Evolutionary conservation across 2,797 vertebrate species (phyloP), one percentile per base, ranked within the genome.

Genomic region (Rhinella marina): DNA sequence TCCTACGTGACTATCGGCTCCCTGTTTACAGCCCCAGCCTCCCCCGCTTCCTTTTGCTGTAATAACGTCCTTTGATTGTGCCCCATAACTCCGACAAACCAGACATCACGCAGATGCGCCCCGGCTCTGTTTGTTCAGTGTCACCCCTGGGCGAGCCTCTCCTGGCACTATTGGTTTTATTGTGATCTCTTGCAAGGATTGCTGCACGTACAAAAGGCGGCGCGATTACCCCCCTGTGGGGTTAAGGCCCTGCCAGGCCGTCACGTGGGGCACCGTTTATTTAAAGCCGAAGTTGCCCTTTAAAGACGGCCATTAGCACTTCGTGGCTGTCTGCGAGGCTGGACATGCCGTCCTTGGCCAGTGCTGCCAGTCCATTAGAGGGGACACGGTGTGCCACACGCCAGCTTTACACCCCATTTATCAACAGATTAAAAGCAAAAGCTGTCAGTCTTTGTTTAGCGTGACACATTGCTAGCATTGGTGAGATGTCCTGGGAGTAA

Each of bases 361-460:
- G 25, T 41, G 9, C 27, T 82, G 59, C 52, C 77, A 62, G 68
- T 87, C 50, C 56, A 81, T 87, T 75, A 82, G 54, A 68, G 21
- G 70, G 57, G 48, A 87, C 86, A 59, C n/a, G 1, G 72, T 23
- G 80, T 82, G 86, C 86, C 54, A 50, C 81, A 54, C 19, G 57
- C 41, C 54, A 83, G 81, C 81, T 83, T 83, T 68, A 54, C 73
- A 83, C 50, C 68, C 3, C 72, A 62, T 25, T 82, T 87, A 82
- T 82, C 86, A 86, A 72, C 77, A 82, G 16, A 62, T 82, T 76
- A 56, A 64, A 54, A 19, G 57, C 66, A 81, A 52, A 62, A 87
- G 78, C 19, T 87, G 86, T 75, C 78, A 27, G 54, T 62, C 29
- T 52, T 52, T 70, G 66, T 59, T 81, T 52, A 29, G 50, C 1